These are phyloP conservation scores for Barnardius zonarius DNA, from an alignment of 2,113 vertebrate genomes.

Conservation along the genomic window DNA sequence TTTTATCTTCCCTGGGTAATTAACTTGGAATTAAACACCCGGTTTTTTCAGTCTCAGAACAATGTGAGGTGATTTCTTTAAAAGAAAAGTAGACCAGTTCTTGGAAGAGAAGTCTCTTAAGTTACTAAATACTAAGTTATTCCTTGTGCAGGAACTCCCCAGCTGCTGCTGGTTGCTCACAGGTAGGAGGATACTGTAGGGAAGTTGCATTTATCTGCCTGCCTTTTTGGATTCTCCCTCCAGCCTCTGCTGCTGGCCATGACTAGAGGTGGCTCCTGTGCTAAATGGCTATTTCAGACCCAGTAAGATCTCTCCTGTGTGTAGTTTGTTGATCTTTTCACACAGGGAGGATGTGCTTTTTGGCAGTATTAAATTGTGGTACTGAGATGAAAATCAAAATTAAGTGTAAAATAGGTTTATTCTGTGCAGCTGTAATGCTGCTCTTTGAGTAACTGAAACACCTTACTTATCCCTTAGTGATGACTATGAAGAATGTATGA, in stretches of 20 bases:
- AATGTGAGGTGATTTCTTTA: background rate
- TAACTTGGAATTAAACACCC: background rate
- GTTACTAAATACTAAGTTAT: background rate
- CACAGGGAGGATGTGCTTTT: background rate
- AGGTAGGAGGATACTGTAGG: background rate
- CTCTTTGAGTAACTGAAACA: background rate
- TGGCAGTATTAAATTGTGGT: background rate
- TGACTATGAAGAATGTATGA: background rate
- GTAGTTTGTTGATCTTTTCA: background rate
- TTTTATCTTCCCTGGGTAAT: background rate
- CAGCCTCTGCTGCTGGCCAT: background rate
- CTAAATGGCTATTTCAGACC: background rate
- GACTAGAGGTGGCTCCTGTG: background rate
- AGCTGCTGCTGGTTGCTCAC: background rate
- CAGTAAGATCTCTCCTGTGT: background rate
- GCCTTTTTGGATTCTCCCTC: background rate
- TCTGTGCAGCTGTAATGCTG: background rate
- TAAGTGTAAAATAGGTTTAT: background rate
- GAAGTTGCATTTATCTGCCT: background rate
- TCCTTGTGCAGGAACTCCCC: background rate
- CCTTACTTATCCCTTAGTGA: fast-evolving
- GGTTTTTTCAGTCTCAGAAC: background rate
- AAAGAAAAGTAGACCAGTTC: background rate
- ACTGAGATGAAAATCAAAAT: background rate
- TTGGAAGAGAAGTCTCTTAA: background rate